Percentiles rank a stretch among this genome's conserved stretches.
phyloP scores from a whole-genome alignment of 37 sponge, comb jelly and placozoan genomes.

The Bolinopsis microptera region DNA sequence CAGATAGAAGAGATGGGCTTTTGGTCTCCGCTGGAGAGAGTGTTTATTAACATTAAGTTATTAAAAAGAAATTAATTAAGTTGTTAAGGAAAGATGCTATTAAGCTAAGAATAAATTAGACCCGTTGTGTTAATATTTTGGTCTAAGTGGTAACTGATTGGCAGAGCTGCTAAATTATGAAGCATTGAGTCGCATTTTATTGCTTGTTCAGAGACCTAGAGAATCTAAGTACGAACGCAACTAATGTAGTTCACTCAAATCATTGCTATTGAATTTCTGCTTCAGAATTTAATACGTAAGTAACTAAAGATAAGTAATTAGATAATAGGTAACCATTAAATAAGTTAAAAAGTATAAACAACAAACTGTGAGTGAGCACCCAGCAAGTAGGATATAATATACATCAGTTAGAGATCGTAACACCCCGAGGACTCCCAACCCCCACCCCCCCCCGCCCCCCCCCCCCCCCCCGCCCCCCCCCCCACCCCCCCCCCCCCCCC shows the following conservation, averaged over 20 bases:
- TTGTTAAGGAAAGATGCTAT: too few species aligned
- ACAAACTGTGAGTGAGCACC: not conserved
- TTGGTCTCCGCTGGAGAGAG: not conserved
- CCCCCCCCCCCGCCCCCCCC: too few species aligned
- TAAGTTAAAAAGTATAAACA: not conserved
- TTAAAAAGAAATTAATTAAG: too few species aligned
- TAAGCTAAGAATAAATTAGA: too few species aligned
- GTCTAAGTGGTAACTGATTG: not conserved
- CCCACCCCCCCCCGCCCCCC: too few species aligned
- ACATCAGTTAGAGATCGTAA: not conserved
- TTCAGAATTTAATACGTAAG: too few species aligned
- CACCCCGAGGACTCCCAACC: not conserved
- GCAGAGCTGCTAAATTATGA: not conserved
- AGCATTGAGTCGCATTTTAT: not conserved
- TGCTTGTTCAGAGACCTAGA: not conserved
- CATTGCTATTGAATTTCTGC: not conserved
- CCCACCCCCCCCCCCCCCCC: too few species aligned
- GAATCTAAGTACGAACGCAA: not conserved
- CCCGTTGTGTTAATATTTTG: not conserved
- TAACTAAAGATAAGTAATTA: too few species aligned
- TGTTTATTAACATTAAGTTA: too few species aligned
- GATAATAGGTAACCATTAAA: too few species aligned
- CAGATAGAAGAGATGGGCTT: not conserved
- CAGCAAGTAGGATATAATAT: not conserved
- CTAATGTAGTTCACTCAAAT: not conserved